Conservation (phyloP, 2,113 vertebrate genomes). For the Copsychus sechellarum region DNA sequence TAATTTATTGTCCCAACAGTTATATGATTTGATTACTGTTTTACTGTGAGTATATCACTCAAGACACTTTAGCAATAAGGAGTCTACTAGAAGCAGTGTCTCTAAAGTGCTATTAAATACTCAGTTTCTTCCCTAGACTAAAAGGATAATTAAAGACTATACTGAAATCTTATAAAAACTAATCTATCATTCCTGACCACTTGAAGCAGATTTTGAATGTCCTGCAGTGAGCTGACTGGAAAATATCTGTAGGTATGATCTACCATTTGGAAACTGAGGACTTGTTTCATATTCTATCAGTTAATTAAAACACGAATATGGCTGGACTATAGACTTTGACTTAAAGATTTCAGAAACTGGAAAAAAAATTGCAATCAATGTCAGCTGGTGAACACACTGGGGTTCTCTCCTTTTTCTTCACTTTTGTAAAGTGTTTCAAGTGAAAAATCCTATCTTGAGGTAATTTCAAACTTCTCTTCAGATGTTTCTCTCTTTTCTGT, state of each 20-base stretch:
- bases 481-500: accelerated
- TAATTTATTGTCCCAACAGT: neutral
- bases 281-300: neutral
- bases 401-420: neutral
- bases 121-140: neutral
- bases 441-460: neutral
- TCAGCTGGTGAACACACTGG: neutral
- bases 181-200: neutral
- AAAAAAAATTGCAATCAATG: neutral
- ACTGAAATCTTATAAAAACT: neutral
- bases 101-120: neutral
- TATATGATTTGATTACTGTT: neutral
- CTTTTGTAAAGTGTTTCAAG: neutral
- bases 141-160: neutral
- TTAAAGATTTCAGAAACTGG: neutral
- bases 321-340: neutral
- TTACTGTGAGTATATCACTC: neutral
- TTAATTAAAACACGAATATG: neutral
- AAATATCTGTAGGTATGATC: neutral
- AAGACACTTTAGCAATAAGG: neutral
- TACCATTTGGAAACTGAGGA: neutral
- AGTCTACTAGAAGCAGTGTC: neutral
- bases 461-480: neutral
- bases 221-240: neutral
- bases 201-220: neutral